These are phyloP conservation scores for Leptodactylus fallax DNA, from an alignment of 2,797 vertebrate genomes.

Conservation along the genomic window DNA sequence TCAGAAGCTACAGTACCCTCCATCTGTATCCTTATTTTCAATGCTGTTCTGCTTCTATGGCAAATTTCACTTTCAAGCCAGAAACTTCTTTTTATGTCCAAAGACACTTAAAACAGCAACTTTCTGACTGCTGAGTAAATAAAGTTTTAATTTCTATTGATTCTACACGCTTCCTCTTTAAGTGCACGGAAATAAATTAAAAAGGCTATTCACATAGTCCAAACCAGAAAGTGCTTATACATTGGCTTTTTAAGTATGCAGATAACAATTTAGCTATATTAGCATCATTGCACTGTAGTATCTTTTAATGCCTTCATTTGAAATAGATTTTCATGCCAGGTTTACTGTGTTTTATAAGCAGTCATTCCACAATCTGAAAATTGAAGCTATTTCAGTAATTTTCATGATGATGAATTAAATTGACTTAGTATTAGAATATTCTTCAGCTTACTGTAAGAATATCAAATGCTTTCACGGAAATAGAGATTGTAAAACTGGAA, in stretches of 20 bases:
- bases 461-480: not conserved
- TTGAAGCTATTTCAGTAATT: not conserved
- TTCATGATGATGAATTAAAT: slow-evolving; percentile 22
- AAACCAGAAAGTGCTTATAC: slow-evolving; percentile 27
- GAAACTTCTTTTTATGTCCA: slow-evolving; percentile 1
- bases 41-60: not conserved
- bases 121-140: slow-evolving; percentile 30
- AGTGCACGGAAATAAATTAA: slow-evolving; percentile 29
- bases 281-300: slow-evolving; percentile 31
- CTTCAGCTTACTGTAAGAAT: not conserved
- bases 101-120: not conserved
- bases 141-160: slow-evolving; percentile 43
- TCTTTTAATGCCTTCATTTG: slow-evolving; percentile 14
- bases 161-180: slow-evolving; percentile 1
- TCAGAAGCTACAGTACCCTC: not conserved
- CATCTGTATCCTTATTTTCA: not conserved
- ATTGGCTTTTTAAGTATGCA: slow-evolving; percentile 19
- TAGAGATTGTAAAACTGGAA: not conserved
- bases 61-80: not conserved
- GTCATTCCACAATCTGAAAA: slow-evolving; percentile 17
- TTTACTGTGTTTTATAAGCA: slow-evolving; percentile 24
- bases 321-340: slow-evolving; percentile 1
- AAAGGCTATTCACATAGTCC: not conserved
- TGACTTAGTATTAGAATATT: not conserved
- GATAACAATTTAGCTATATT: slow-evolving; percentile 26